A percentile compares a stretch with the other conserved stretches of the same genome.
Evolutionary conservation across 1,140 invertebrate genomes (phyloP).

Genomic region (Eumaeus atala): DNA sequence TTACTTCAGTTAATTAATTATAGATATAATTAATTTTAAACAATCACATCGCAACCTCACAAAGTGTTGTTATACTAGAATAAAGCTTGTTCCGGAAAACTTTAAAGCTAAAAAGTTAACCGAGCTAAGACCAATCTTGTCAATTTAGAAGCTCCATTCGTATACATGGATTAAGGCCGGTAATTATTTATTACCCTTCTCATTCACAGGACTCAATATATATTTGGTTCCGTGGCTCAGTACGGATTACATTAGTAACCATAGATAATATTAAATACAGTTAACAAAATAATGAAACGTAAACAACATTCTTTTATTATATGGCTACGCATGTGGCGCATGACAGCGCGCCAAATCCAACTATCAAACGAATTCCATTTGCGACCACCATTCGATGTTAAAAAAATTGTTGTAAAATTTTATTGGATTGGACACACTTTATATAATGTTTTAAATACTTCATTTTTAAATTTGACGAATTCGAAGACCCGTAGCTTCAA

Average conservation of each 20-base stretch:
- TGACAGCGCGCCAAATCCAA: conserved; percentile 30
- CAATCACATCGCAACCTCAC: conserved; percentile 40
- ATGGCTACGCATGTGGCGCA: conserved; percentile 17
- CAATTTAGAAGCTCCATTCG: conserved; percentile 60
- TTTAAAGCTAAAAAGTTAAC: conserved; percentile 51
- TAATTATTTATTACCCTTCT: conserved; percentile 48
- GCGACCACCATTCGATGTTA: not conserved
- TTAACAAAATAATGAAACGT: conserved; percentile 32
- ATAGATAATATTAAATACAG: conserved; percentile 29
- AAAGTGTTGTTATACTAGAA: conserved; percentile 51
- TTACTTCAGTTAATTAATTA: too few species aligned
- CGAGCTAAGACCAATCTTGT: conserved; percentile 51
- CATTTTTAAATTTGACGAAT: not conserved
- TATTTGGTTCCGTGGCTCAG: conserved; percentile 31
- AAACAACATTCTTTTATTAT: conserved; percentile 21
- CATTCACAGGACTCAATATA: conserved; percentile 28
- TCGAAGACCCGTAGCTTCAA: not conserved
- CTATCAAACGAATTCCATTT: conserved; percentile 22
- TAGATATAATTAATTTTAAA: conserved; percentile 20
- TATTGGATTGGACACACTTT: not conserved
- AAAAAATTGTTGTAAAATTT: not conserved
- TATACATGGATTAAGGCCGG: conserved; percentile 71
- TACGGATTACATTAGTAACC: conserved; percentile 19
- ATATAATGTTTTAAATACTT: not conserved
- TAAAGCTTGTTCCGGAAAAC: conserved; percentile 66